Base-by-base conservation (phyloP, 2,797 vertebrate genomes). In the Acanthornis magna region DNA sequence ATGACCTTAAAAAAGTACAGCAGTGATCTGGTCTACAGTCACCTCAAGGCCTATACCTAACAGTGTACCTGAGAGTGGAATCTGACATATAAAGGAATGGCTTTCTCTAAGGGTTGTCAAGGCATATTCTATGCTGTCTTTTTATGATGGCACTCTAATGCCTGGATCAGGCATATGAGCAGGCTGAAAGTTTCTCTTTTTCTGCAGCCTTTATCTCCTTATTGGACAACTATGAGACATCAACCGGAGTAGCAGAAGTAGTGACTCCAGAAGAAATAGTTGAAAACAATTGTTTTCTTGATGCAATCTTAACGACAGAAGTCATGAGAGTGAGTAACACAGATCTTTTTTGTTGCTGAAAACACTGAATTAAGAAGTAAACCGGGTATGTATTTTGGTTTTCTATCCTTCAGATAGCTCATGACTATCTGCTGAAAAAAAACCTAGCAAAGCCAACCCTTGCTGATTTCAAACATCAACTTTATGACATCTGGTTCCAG, bases 191-290 rank as follows among this genome's bases (percentile, higher is more conserved):
- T 42, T 82, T 68, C 20, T 82, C 54, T 89, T 82, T 85, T 91
- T 73, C 71, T 91, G 18, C 85, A 99, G 98, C 96, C 16, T 98
- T 98, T 82, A 98, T 98, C 79, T 98, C 97, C 50, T 98, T 99
- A 60, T 83, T 99, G 97, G 98, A 99, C 96, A 99, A 99, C 97
- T 99, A 98, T 74, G 98, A 99, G 97, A 96, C 95, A 65, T 98
- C 98, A 61, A 98, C 98, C 4, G 98, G 98, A 12, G 75, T 98
- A 85, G 82, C 98, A 9, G 98, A 99, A 88, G 97, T 81, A 29
- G 98, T 98, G 91, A 98, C 98, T 21, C 11, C 97, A 66, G 98
- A 98, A 91, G 98, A 99, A 96, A 94, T 75, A 85, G 91, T 26
- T 2, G 99, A 99, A 96, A 98, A 97, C 65, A 98, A 96, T 76